phyloP scores from a whole-genome alignment of 1,140 invertebrate species.

The Pseudomyrmex pallidus region DNA sequence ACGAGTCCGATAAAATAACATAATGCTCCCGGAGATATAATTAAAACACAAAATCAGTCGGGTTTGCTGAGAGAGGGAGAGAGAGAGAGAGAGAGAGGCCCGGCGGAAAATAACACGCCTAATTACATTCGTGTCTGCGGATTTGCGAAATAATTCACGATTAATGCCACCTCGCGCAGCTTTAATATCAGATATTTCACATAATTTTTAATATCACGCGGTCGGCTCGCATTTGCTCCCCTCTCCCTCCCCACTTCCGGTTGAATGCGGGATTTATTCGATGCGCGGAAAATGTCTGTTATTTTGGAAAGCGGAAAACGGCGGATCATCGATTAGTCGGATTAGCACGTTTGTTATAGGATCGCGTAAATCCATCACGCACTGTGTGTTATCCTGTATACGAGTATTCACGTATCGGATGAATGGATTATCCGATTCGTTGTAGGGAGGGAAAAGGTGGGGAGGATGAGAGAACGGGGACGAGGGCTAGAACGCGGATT shows the following conservation, averaged over 20 bases:
- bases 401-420: constrained; percentile 44
- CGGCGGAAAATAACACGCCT: constrained; percentile 39
- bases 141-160: constrained; percentile 56
- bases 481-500: constrained; percentile 8
- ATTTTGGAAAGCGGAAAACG: constrained; percentile 49
- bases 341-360: constrained; percentile 59
- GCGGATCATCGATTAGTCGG: constrained; percentile 57
- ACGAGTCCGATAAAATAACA: constrained; percentile 5
- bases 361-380: constrained; percentile 60
- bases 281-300: constrained; percentile 49
- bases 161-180: constrained; percentile 41
- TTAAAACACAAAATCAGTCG: constrained; percentile 42
- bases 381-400: constrained; percentile 33
- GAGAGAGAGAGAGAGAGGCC: background rate
- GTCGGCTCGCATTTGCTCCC: constrained; percentile 9
- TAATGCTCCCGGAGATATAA: constrained; percentile 47
- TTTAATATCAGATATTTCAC: constrained; percentile 52
- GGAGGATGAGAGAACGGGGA: no score
- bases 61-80: background rate
- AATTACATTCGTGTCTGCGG: constrained; percentile 43
- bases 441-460: constrained; percentile 15
- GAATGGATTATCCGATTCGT: constrained; percentile 59
- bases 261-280: constrained; percentile 32
- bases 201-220: constrained; percentile 52
- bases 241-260: constrained; percentile 1